Evolutionary conservation across 2,113 vertebrate genomes (phyloP), one percentile per base, ranked within the genome.

Genomic region (Pseudopipra pipra): DNA sequence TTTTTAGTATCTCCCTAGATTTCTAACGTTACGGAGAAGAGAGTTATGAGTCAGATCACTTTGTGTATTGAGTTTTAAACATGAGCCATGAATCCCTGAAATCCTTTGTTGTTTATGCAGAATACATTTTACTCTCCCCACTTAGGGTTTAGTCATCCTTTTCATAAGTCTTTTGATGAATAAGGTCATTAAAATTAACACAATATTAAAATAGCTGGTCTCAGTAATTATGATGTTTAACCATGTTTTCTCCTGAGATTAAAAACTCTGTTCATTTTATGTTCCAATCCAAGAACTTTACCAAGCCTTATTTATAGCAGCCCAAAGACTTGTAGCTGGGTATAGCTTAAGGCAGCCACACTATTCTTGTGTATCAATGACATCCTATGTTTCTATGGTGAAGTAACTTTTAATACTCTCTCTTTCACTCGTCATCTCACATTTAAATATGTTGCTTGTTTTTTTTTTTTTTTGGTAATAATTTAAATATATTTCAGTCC

Each of bases 231-330:
- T 91, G 88, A 87, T 72, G 54, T 88, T 96, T 61, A 81, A 86
- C 66, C 17, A 77, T 87, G 70, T 70, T 93, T 95, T 95, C 81
- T 89, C 62, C 77, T 70, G 51, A 95, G 85, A 94, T 91, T 83
- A 90, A 95, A 87, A 88, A 83, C 51, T 95, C 89, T 56, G 33
- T 84, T 96, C 72, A 84, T 94, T 95, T 95, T 94, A 77, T 89
- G 74, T 91, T 91, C 84, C 47, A 52, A 68, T 80, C 68, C 61
- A 89, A 82, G 70, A 95, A 78, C 79, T 94, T 96, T 90, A 76
- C 72, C 76, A 80, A 90, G 84, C 49, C 41, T 93, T 96, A 96
- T 96, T 97, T 96, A 94, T 95, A 97, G 96, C 86, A 94, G 44
- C 68, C 81, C 7, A 4, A 90, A 89, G 73, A 44, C 86, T 93